Conservation (phyloP, 2,797 vertebrate genomes). For the Pantherophis alleghaniensis region DNA sequence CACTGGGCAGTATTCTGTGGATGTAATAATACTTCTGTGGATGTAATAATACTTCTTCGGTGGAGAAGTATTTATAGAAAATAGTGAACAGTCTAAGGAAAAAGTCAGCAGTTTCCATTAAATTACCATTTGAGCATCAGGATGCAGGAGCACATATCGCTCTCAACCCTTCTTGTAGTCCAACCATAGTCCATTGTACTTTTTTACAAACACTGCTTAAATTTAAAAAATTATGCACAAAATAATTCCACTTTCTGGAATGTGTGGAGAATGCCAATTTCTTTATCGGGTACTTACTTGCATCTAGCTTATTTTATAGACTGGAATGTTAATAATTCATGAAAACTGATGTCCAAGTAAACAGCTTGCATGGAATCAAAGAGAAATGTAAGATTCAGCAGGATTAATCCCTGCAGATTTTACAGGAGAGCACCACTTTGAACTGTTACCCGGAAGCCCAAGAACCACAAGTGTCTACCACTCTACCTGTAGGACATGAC, state of each 20-base stretch:
- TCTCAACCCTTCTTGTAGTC: background rate
- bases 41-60: too few relatives aligned
- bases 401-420: conserved; percentile 37
- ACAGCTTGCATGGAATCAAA: conserved; percentile 51
- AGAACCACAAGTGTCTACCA: background rate
- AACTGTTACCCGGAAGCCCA: background rate
- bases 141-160: background rate
- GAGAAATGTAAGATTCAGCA: conserved; percentile 55
- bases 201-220: background rate
- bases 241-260: background rate
- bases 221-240: background rate
- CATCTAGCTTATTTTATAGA: background rate
- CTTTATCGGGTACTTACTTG: background rate
- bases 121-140: background rate
- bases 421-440: conserved; percentile 21
- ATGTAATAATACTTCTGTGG: too few relatives aligned
- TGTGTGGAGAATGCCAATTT: background rate
- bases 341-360: conserved; percentile 33
- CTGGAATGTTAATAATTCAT: background rate
- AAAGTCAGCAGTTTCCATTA: background rate
- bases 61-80: background rate
- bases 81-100: background rate
- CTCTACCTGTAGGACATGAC: background rate
- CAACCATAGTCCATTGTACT: background rate
- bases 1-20: too few relatives aligned